phyloP scores from a whole-genome alignment of 2,113 vertebrate species.

The Rhinolophus ferrumequinum region DNA sequence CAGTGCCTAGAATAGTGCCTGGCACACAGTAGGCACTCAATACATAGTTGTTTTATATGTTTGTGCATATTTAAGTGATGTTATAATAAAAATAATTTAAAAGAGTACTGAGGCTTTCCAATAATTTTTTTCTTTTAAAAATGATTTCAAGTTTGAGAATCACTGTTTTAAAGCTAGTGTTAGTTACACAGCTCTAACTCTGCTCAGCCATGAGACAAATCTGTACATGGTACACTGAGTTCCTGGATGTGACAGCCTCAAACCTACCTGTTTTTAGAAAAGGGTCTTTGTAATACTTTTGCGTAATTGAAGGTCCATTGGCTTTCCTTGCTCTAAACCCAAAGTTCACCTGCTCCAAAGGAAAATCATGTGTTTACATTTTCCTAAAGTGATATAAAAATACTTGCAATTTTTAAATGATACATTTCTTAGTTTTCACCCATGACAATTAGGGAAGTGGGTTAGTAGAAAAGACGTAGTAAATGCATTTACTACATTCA shows the following conservation, averaged over 20 bases:
- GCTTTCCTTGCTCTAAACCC: neutral
- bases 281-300: neutral
- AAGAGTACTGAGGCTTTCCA: neutral
- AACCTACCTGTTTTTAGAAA: neutral
- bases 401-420: neutral
- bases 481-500: neutral
- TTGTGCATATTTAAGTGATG: neutral
- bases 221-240: neutral
- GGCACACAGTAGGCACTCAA: neutral
- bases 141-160: conserved; percentile 7
- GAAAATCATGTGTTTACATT: neutral
- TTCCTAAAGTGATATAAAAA: neutral
- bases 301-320: neutral
- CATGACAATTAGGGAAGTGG: neutral
- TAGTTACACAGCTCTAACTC: neutral
- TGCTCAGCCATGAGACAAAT: neutral
- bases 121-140: neutral
- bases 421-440: neutral
- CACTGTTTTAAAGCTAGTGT: neutral
- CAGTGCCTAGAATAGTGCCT: neutral
- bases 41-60: neutral
- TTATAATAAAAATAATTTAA: conserved; percentile 27
- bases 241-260: neutral
- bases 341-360: neutral
- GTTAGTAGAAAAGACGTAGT: neutral